Evolutionary conservation across 2,113 vertebrate species (phyloP), one percentile per base, ranked within the genome.

Genomic region (Sceloporus undulatus): DNA sequence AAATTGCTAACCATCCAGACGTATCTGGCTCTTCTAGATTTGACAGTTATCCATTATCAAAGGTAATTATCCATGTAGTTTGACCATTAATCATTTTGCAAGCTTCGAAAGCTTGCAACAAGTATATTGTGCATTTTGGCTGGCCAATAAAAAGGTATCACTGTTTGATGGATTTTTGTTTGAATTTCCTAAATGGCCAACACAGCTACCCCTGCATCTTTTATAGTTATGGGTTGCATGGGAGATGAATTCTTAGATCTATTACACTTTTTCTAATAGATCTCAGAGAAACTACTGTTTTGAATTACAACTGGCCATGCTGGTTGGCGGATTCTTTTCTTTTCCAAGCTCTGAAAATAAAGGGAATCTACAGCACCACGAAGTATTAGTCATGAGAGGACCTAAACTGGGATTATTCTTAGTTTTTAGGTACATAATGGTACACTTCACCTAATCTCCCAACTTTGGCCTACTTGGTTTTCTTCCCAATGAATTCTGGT

Each of bases 391-490:
- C 70, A 18, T 9, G 42, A 56, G 70, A 38, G 34, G 59, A 11
- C n/a, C 52, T 59, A 21, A 74, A 56, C 11, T 54, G 8, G n/a
- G 34, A 27, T 42, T 34, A 23, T 85, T 77, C 18, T 59, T 40
- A 48, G 56, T 9, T 77, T 71, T 76, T 29, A 77, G 59, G 73
- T 42, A 76, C 38, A 52, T 23, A 86, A 74, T 19, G 65, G 5
- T 8, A 6, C 38, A 4, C 38, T 75, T 76, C 34, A 56, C 70
- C 56, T 78, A 48, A 42, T 54, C 16, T 68, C 19, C 62, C 5
- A 78, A 11, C 74, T 85, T 75, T 52, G 59, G 74, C 62, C 75
- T 78, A 54, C 38, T 48, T 68, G 59, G n/a, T 78, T 86, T 85
- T 19, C 10, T 65, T 85, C 73, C 70, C 71, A 56, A 1, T 84